These are phyloP conservation scores for Pseudorhombus dupliciocellatus DNA, from an alignment of 2,113 vertebrate species.

Conservation along the genomic window DNA sequence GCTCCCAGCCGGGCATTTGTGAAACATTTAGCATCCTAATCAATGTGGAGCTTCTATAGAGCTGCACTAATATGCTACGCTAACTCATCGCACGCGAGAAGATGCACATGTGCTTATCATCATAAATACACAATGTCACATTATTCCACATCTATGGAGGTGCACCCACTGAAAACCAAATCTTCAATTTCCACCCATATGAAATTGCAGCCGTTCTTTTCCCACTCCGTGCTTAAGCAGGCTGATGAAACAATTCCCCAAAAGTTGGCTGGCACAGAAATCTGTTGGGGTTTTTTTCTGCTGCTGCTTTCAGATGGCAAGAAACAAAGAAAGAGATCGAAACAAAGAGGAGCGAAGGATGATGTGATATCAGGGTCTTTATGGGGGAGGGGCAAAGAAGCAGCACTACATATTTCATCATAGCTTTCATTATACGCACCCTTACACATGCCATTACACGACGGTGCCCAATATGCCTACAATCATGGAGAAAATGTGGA, in stretches of 20 bases:
- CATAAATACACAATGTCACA: slow-evolving; percentile 11
- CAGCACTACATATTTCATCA: slow-evolving; percentile 51
- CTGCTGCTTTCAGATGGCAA: slow-evolving; percentile 43
- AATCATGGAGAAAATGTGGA: not conserved
- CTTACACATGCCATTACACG: slow-evolving; percentile 1
- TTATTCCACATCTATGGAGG: slow-evolving; percentile 3
- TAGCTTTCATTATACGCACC: slow-evolving; percentile 6
- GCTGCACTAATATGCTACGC: slow-evolving; percentile 2
- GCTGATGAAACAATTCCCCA: slow-evolving; percentile 70
- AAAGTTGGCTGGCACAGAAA: slow-evolving; percentile 63
- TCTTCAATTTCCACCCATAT: slow-evolving; percentile 15
- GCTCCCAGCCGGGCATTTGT: slow-evolving; percentile 23
- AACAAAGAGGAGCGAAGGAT: slow-evolving; percentile 42
- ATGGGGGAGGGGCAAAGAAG: slow-evolving; percentile 42
- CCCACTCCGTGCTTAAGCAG: slow-evolving; percentile 23
- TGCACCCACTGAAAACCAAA: not conserved
- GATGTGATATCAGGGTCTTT: slow-evolving; percentile 43
- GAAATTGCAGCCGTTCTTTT: slow-evolving; percentile 6
- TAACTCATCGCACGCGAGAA: not conserved
- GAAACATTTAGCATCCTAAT: slow-evolving; percentile 53
- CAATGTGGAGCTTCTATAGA: slow-evolving; percentile 33
- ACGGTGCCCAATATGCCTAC: not conserved
- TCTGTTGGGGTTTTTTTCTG: slow-evolving; percentile 6
- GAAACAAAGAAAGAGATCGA: slow-evolving; percentile 20
- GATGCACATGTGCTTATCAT: slow-evolving; percentile 1